Percentiles rank a stretch among this genome's conserved stretches.
phyloP scores from a whole-genome alignment of 2,113 vertebrate species.

The Trachemys scripta region DNA sequence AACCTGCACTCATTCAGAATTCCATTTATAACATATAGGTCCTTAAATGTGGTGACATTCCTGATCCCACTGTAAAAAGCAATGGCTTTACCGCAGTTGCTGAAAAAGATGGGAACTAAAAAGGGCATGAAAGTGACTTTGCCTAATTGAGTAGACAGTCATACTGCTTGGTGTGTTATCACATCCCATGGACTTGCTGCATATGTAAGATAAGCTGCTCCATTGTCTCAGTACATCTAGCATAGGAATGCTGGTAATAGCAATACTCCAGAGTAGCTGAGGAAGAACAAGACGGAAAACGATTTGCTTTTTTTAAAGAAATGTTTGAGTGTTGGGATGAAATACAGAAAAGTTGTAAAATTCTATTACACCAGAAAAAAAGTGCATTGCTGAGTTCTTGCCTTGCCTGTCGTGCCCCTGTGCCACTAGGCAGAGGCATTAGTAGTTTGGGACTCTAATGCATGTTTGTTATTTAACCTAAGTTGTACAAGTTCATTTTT shows the following conservation, averaged over 20 bases:
- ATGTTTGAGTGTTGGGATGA: background rate
- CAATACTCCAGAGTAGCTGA: background rate
- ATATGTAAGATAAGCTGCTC: background rate
- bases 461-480: background rate
- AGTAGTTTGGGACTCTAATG: background rate
- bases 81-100: background rate
- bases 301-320: background rate
- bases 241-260: background rate
- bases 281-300: background rate
- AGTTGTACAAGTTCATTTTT: background rate
- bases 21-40: background rate
- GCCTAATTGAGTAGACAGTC: background rate
- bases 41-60: background rate
- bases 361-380: too few species aligned
- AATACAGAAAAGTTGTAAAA: background rate
- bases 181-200: background rate
- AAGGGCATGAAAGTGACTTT: background rate
- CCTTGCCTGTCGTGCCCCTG: background rate
- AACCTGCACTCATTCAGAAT: background rate
- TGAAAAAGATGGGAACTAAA: background rate
- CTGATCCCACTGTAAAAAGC: background rate
- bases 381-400: too few species aligned
- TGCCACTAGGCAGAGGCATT: background rate
- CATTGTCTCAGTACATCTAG: background rate
- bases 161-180: background rate